Conservation (phyloP, 2,797 vertebrate genomes). For the Pseudochaenichthys georgianus region DNA sequence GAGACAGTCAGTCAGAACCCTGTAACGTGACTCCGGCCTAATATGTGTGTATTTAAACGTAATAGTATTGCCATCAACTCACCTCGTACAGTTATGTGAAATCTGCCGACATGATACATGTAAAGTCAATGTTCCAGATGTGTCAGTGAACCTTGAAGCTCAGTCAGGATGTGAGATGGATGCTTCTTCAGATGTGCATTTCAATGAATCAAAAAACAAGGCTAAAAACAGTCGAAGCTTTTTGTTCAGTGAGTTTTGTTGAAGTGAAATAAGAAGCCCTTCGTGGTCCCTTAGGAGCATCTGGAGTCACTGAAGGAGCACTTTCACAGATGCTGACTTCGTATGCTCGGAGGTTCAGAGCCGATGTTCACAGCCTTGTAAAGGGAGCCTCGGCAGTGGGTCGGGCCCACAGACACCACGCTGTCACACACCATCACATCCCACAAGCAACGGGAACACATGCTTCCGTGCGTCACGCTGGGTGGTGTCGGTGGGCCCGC, state of each 20-base stretch:
- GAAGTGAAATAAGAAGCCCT: constrained; percentile 51
- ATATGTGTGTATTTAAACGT: no score
- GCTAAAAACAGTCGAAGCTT: constrained; percentile 24
- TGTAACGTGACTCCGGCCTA: constrained; percentile 38
- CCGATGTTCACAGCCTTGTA: constrained; percentile 78
- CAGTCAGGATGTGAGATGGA: constrained; percentile 10
- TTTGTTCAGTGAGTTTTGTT: constrained; percentile 22
- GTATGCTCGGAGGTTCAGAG: constrained; percentile 65
- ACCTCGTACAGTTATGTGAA: no score
- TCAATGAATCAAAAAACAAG: background rate
- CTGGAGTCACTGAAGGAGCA: constrained; percentile 76
- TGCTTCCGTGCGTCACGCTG: constrained; percentile 29
- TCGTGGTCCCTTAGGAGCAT: constrained; percentile 66
- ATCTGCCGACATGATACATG: no score
- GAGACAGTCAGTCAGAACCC: constrained; percentile 41
- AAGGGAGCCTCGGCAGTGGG: constrained; percentile 60
- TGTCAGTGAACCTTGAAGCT: no score
- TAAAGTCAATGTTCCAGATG: no score
- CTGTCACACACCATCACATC: constrained; percentile 66
- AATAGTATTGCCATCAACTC: no score
- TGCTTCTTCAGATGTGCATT: constrained; percentile 15
- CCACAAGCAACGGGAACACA: constrained; percentile 4
- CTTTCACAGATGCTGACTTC: constrained; percentile 72
- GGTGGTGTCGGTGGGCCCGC: constrained; percentile 16
- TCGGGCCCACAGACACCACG: constrained; percentile 47